These are phyloP conservation scores for Cephus pulcher DNA, from an alignment of 2,888 invertebrate species.

Conservation along the genomic window DNA sequence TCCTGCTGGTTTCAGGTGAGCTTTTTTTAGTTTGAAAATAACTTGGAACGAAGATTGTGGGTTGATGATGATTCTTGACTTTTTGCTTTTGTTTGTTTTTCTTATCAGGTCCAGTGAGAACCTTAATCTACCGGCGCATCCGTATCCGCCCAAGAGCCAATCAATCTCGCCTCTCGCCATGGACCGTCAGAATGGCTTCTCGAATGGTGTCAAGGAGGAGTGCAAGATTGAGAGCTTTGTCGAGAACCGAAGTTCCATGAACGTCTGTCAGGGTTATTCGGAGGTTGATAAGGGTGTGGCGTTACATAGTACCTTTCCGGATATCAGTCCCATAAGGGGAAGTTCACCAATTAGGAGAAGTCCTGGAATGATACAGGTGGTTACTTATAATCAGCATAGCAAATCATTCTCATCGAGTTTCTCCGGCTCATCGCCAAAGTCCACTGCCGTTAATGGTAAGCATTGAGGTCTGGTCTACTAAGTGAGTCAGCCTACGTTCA, in stretches of 20 bases:
- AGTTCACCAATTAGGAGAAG: slow-evolving; percentile 38
- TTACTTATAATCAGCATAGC: slow-evolving; percentile 53
- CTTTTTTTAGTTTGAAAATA: neutral
- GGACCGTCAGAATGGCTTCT: slow-evolving; percentile 63
- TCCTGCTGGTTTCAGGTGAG: slow-evolving; percentile 60
- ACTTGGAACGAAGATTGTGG: neutral
- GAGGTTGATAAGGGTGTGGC: slow-evolving; percentile 57
- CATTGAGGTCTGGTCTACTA: neutral
- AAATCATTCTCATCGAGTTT: slow-evolving; percentile 48
- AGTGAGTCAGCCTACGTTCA: neutral
- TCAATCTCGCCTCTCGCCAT: slow-evolving; percentile 63
- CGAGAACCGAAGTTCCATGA: slow-evolving; percentile 46
- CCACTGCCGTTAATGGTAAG: slow-evolving; percentile 42
- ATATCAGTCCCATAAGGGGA: slow-evolving; percentile 55
- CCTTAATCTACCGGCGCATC: slow-evolving; percentile 48
- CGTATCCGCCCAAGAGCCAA: slow-evolving; percentile 56
- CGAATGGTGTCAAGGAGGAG: slow-evolving; percentile 57
- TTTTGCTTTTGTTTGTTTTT: neutral
- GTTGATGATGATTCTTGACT: neutral
- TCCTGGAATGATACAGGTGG: slow-evolving; percentile 41
- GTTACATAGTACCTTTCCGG: slow-evolving; percentile 43
- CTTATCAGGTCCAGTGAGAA: slow-evolving; percentile 57
- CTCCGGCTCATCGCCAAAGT: slow-evolving; percentile 52
- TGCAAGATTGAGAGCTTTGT: slow-evolving; percentile 51
- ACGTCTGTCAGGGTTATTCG: slow-evolving; percentile 52